A percentile compares a stretch with the other conserved stretches of the same genome.
Conservation (phyloP, 2,113 vertebrate genomes). For the Platysteira castanea region DNA sequence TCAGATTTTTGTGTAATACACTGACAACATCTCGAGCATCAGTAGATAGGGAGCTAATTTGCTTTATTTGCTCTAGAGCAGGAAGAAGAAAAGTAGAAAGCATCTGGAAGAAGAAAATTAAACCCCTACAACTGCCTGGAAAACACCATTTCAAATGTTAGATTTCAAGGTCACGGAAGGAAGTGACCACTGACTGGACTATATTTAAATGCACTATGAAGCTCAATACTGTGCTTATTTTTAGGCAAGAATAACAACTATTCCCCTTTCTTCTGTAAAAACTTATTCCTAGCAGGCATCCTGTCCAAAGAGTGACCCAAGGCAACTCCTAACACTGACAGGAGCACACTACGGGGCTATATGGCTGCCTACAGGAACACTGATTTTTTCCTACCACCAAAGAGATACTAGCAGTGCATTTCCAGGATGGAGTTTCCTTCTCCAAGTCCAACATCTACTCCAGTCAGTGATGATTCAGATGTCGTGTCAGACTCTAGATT, state of each 20-base stretch:
- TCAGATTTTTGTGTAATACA: not conserved
- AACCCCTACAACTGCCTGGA: not conserved
- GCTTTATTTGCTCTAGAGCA: not conserved
- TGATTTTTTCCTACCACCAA: not conserved
- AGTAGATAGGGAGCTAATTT: not conserved
- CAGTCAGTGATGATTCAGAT: not conserved
- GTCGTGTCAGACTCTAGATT: not conserved
- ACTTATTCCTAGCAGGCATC: not conserved
- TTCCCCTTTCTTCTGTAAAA: not conserved
- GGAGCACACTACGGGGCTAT: accelerated
- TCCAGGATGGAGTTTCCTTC: not conserved
- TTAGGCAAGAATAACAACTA: not conserved
- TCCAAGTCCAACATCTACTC: not conserved
- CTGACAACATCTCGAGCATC: not conserved
- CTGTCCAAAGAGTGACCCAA: not conserved
- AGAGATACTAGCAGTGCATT: not conserved
- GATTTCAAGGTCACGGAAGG: not conserved
- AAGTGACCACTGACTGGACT: not conserved
- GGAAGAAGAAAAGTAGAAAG: not conserved
- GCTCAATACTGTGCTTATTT: not conserved
- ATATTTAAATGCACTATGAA: not conserved
- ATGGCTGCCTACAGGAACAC: not conserved
- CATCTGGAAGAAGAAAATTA: not conserved
- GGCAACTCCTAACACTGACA: not conserved
- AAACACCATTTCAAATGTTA: not conserved